These are phyloP conservation scores for Arctia plantaginis DNA, from an alignment of 2,888 invertebrate genomes.

Conservation along the genomic window DNA sequence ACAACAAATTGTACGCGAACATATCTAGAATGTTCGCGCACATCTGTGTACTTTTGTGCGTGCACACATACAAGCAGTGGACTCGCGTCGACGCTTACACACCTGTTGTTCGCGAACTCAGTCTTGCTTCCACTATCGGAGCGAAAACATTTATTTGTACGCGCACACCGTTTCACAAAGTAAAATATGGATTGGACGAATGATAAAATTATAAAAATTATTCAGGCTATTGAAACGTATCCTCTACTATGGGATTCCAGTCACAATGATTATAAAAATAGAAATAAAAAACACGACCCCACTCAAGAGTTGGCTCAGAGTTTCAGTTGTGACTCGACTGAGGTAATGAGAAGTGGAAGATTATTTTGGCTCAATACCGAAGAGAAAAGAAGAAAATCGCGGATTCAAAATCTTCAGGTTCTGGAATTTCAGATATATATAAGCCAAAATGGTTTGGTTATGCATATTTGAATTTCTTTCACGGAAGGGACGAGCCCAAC, in stretches of 20 bases:
- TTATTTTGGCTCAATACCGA: slow-evolving; percentile 43
- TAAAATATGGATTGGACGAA: slow-evolving; percentile 14
- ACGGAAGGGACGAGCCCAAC: slow-evolving; percentile 36
- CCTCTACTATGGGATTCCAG: slow-evolving; percentile 7
- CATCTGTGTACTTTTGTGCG: slow-evolving; percentile 18
- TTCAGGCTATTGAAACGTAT: slow-evolving; percentile 14
- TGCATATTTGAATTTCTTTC: slow-evolving; percentile 38
- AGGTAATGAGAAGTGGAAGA: slow-evolving; percentile 45
- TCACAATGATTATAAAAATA: slow-evolving; percentile 44
- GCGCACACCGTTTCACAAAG: slow-evolving; percentile 20
- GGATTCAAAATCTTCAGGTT: slow-evolving; percentile 40
- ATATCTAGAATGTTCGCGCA: too few species aligned
- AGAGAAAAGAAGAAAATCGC: slow-evolving; percentile 44
- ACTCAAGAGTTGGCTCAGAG: slow-evolving; percentile 37
- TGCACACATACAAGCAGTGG: too few species aligned
- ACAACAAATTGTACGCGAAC: slow-evolving; percentile 29
- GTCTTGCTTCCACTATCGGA: too few species aligned
- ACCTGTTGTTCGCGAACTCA: slow-evolving; percentile 39
- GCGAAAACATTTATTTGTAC: slow-evolving; percentile 41
- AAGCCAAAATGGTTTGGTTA: slow-evolving; percentile 40
- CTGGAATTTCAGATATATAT: slow-evolving; percentile 31
- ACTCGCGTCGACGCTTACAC: slow-evolving; percentile 31
- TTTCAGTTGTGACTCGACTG: slow-evolving; percentile 38
- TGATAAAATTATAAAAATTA: slow-evolving; percentile 31
- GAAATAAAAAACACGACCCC: slow-evolving; percentile 37